Conservation (phyloP, 2,797 vertebrate species). For the Danio choprae region DNA sequence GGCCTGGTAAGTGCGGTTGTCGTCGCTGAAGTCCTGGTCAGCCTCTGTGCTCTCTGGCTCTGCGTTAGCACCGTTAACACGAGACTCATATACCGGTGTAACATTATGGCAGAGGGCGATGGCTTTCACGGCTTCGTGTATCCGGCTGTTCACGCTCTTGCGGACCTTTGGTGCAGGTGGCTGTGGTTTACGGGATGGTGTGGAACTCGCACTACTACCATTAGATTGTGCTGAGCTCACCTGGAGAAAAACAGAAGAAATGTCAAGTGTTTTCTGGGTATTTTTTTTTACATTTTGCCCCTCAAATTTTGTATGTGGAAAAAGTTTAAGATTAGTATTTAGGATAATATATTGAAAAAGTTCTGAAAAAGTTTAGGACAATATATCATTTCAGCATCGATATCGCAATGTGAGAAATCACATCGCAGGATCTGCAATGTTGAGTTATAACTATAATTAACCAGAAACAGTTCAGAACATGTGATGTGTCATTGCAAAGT, state of each 20-base stretch:
- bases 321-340: no score
- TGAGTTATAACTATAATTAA: no score
- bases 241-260: conserved; percentile 33
- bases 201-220: conserved; percentile 64
- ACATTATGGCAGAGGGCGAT: conserved; percentile 97
- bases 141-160: conserved; percentile 91
- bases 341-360: no score
- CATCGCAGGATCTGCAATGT: no score
- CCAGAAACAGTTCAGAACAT: no score
- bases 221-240: conserved; percentile 40
- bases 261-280: not conserved
- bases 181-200: conserved; percentile 79
- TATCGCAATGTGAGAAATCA: no score
- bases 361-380: no score
- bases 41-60: conserved; percentile 90
- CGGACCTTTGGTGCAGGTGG: conserved; percentile 86
- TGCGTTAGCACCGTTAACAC: conserved; percentile 63
- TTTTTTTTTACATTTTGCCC: no score
- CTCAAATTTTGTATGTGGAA: no score
- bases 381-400: no score
- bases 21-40: conserved; percentile 93
- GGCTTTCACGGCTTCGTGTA: conserved; percentile 95
- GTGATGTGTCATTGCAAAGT: no score
- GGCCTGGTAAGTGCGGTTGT: conserved; percentile 95
- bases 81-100: conserved; percentile 92